These are phyloP conservation scores for Synanthedon myopaeformis DNA, from an alignment of 2,888 invertebrate genomes.

Conservation along the genomic window DNA sequence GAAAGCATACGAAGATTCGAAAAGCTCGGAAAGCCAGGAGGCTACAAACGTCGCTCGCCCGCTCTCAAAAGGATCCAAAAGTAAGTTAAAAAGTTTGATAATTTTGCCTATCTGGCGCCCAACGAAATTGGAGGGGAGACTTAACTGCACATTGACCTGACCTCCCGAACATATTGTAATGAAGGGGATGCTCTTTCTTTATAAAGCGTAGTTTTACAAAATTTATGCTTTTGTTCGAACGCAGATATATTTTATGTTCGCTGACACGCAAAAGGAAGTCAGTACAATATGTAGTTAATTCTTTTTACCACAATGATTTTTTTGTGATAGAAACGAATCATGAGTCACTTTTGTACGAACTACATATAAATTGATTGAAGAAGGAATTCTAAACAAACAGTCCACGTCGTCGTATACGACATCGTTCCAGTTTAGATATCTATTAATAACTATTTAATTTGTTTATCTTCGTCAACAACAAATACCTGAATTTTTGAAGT, in stretches of 20 bases:
- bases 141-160: slow-evolving; percentile 54
- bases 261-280: slow-evolving; percentile 64
- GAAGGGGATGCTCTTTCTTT: slow-evolving; percentile 57
- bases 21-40: slow-evolving; percentile 17
- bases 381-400: slow-evolving; percentile 5
- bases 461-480: not conserved
- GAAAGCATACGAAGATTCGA: slow-evolving; percentile 19
- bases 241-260: slow-evolving; percentile 64
- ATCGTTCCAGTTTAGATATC: not conserved
- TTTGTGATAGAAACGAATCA: slow-evolving; percentile 20
- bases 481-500: too few relatives aligned
- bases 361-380: slow-evolving; percentile 43
- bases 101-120: slow-evolving; percentile 51
- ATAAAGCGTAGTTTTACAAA: slow-evolving; percentile 58
- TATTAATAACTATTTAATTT: not conserved
- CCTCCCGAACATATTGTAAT: slow-evolving; percentile 64
- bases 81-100: slow-evolving; percentile 66
- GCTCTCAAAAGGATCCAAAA: slow-evolving; percentile 36
- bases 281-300: slow-evolving; percentile 42
- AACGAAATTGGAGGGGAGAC: slow-evolving; percentile 49
- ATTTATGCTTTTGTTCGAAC: slow-evolving; percentile 67
- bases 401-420: not conserved
- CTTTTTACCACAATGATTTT: slow-evolving; percentile 17
- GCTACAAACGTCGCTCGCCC: slow-evolving; percentile 38
- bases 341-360: slow-evolving; percentile 43